These are phyloP conservation scores for Lutraria lutraria DNA, from an alignment of 2,888 invertebrate genomes.

Conservation along the genomic window DNA sequence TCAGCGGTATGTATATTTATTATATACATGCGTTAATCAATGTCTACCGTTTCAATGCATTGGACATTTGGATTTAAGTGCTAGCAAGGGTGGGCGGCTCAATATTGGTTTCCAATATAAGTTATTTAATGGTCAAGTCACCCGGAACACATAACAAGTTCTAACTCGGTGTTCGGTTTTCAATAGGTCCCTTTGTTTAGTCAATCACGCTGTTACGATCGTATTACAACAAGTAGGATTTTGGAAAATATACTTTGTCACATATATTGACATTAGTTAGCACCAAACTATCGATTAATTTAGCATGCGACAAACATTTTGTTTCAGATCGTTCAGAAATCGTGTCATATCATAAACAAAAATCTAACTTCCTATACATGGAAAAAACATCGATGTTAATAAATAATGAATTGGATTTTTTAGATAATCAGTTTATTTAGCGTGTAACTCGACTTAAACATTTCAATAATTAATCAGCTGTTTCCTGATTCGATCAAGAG, in stretches of 20 bases:
- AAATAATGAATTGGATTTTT: too few relatives aligned
- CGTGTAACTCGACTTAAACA: too few relatives aligned
- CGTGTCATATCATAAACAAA: background rate
- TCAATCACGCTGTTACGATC: background rate
- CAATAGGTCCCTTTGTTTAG: background rate
- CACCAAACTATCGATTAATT: background rate
- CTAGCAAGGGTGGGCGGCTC: background rate
- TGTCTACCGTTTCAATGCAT: background rate
- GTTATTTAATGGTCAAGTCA: background rate
- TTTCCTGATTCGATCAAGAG: too few relatives aligned
- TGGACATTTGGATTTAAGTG: slow-evolving; percentile 2
- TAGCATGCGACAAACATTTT: background rate
- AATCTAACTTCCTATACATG: too few relatives aligned
- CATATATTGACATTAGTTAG: background rate
- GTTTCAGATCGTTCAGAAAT: background rate
- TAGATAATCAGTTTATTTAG: too few relatives aligned
- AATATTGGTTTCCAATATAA: slow-evolving; percentile 10
- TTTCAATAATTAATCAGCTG: too few relatives aligned
- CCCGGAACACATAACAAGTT: slow-evolving; percentile 1
- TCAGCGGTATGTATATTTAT: background rate
- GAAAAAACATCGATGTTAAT: too few relatives aligned
- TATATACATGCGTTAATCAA: background rate
- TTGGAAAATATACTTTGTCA: background rate
- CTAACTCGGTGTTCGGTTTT: background rate
- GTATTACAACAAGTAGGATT: background rate